Evolutionary conservation across 1,140 invertebrate species (phyloP), one percentile per base, ranked within the genome.

Genomic region (Saxidomus purpurata): DNA sequence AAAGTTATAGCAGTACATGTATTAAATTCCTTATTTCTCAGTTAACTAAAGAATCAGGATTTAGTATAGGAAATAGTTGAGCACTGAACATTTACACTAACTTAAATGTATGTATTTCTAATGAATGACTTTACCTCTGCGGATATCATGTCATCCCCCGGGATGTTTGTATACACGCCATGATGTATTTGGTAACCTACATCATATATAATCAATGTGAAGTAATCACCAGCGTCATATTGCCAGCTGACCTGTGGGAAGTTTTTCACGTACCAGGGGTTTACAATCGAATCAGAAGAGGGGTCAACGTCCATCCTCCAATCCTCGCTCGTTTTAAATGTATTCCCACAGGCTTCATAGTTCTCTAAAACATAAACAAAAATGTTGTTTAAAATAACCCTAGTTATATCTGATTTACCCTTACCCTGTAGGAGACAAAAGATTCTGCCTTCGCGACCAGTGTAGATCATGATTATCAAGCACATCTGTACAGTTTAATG

Each of bases 181-280:
- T 91, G 87, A 2, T 79, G 69, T 17, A 71, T 19, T 13, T 79
- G 19, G 36, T 91, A 91, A n/a, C 90, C 90, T 2, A 85, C 90
- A 49, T 92, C 91, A 52, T 86, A 88, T n/a, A 92, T 71, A 13
- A 92, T 34, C 25, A 92, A 81, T 0, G 91, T 90, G 69, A 79
- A 90, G 13, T 89, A 38, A 0, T 87, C 85, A 15, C 76, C 86
- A 0, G 76, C 74, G 25, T 47, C n/a, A 15, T 67, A 25, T 0
- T 61, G 31, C 91, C 91, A 92, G 34, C 34, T 63, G 19, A 61
- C 34, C 8, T 31, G 2, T 1, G 55, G 55, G 36, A 63, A 40
- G n/a, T 76, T 49, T 15, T 77, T 71, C n/a, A 91, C 55, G 40
- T 89, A 86, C 81, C 89, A 92, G 11, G 90, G 89, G 22, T 74